These are phyloP conservation scores for Stenolophus ochropezus DNA, from an alignment of 2,888 invertebrate species.

Conservation along the genomic window DNA sequence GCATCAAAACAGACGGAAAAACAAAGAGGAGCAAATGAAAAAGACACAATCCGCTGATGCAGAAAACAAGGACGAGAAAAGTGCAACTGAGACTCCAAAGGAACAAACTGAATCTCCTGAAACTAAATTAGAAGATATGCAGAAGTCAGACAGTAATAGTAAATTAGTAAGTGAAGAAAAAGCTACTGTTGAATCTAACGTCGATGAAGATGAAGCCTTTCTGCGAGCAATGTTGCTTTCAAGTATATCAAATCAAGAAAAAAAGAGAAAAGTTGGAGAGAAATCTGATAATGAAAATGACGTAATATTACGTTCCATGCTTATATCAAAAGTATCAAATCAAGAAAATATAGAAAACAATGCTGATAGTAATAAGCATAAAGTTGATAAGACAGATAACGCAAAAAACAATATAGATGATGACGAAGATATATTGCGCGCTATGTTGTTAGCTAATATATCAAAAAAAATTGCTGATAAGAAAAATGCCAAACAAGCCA, in stretches of 20 bases:
- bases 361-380: constrained; percentile 4
- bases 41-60: constrained; percentile 34
- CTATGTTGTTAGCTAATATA: constrained; percentile 77
- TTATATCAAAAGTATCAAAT: constrained; percentile 64
- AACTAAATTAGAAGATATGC: constrained; percentile 48
- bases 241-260: constrained; percentile 71
- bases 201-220: constrained; percentile 79
- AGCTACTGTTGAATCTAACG: constrained; percentile 69
- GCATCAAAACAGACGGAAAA: constrained; percentile 76
- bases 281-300: constrained; percentile 74
- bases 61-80: constrained; percentile 49
- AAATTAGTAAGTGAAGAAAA: neutral
- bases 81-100: neutral
- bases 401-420: constrained; percentile 74
- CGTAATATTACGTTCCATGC: constrained; percentile 77
- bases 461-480: constrained; percentile 75
- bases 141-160: neutral
- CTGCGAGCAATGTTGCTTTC: constrained; percentile 77
- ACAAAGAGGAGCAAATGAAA: constrained; percentile 67
- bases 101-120: neutral
- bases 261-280: constrained; percentile 1
- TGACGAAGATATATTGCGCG: constrained; percentile 78
- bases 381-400: constrained; percentile 63
- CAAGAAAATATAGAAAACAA: constrained; percentile 27
- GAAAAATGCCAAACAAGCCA: constrained; percentile 53